Evolutionary conservation across 2,888 invertebrate genomes (phyloP).

Genomic region (Mantis religiosa): DNA sequence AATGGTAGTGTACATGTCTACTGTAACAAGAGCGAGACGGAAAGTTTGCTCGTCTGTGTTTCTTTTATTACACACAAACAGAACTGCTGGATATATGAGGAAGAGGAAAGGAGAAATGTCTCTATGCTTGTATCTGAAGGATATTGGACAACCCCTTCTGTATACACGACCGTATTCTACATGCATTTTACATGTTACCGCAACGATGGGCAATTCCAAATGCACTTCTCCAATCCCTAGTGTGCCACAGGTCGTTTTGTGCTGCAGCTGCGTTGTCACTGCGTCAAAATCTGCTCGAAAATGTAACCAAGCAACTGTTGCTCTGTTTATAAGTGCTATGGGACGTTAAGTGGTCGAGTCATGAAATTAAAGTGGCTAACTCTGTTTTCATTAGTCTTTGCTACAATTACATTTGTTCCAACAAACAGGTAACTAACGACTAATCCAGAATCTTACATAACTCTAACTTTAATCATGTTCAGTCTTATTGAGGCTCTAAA

Average conservation of each 20-base stretch:
- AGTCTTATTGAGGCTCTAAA: too few relatives aligned
- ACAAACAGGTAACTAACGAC: too few relatives aligned
- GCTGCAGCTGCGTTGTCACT: neutral
- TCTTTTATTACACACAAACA: neutral
- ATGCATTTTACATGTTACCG: conserved; percentile 1
- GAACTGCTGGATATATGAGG: neutral
- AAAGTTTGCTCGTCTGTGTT: neutral
- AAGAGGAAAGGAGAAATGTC: neutral
- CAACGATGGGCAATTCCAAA: neutral
- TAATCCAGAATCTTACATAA: too few relatives aligned
- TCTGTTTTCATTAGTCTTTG: too few relatives aligned
- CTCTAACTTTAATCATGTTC: too few relatives aligned
- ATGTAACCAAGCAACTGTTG: neutral
- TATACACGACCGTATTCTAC: neutral
- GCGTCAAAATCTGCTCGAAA: neutral
- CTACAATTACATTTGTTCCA: too few relatives aligned
- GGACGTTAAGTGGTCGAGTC: too few relatives aligned
- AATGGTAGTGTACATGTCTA: neutral
- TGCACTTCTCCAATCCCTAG: neutral
- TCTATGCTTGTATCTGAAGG: too few relatives aligned
- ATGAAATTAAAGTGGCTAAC: too few relatives aligned
- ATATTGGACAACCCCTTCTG: too few relatives aligned
- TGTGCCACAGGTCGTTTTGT: neutral
- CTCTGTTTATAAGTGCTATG: too few relatives aligned
- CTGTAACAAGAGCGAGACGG: neutral